Base-by-base conservation (phyloP, 2,888 invertebrate genomes). In the Plusia festucae region DNA sequence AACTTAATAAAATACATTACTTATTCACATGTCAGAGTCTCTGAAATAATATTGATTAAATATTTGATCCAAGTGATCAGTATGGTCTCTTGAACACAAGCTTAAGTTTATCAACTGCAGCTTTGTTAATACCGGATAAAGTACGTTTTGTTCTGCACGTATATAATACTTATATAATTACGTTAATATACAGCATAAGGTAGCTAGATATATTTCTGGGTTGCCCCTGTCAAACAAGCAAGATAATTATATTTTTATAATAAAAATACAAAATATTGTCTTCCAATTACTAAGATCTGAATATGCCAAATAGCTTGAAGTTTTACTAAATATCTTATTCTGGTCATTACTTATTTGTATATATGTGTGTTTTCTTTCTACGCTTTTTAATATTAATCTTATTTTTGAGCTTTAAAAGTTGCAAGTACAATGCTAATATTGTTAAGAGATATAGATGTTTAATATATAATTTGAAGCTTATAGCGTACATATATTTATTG, bases 341-440 rank as follows among this genome's bases (percentile, higher is more conserved):
- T 77, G 72, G 67, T 73, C 70, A 73, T 72, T 70, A 68, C 60
- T 73, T 79, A 65, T 74, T 68, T 82, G 73, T 80, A 73, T 80
- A 73, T 76, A 71, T 81, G 67, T 85, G 74, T 73, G 70, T 77
- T 79, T 80, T 72, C 66, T 78, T 77, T 81, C 72, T 84, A 82
- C 70, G 83, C 85, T 89, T 87, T 70, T 71, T 79, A 71, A 73
- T 30, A 57, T 65, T 64, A 81, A 74, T 74, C 70, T 79, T 90
- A 88, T 86, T 90, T 93, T 91, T 91, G 88, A 94, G 94, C 94
- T 95, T 95, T 94, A 94, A n/a, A 93, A 88, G 76, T 88, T 85
- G 79, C 86, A 77, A 93, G 94, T 94, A 94, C 94, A 94, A 93
- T 89, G 87, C 84, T 91, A 86, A 84, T 86, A 83, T 65, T 75